phyloP scores from a whole-genome alignment of 2,888 invertebrate genomes.

The Melanostoma scalare region DNA sequence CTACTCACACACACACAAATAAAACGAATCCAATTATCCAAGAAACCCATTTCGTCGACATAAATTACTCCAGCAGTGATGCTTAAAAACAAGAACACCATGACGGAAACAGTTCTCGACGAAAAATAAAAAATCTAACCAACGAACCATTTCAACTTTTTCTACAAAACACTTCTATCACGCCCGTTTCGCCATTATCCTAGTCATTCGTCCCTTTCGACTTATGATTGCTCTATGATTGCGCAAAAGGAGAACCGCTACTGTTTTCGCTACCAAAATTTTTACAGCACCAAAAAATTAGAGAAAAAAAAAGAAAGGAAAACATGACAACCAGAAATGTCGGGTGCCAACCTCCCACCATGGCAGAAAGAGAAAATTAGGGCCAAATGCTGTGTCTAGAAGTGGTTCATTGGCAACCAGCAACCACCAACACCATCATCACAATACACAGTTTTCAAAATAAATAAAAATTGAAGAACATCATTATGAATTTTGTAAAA shows the following conservation, averaged over 20 bases:
- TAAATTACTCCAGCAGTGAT: constrained; percentile 73
- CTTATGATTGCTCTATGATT: constrained; percentile 73
- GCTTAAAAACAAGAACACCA: constrained; percentile 70
- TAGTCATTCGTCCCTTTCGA: constrained; percentile 71
- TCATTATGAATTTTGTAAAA: constrained; percentile 66
- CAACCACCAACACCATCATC: constrained; percentile 16
- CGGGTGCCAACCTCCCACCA: constrained; percentile 38
- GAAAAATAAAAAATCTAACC: constrained; percentile 36
- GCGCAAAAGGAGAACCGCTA: constrained; percentile 63
- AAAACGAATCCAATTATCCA: constrained; percentile 73
- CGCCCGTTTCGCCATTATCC: constrained; percentile 60
- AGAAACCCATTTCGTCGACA: constrained; percentile 73
- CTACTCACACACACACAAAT: constrained; percentile 21
- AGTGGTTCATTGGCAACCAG: constrained; percentile 53
- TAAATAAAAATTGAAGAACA: constrained; percentile 48
- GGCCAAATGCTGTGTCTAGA: constrained; percentile 58
- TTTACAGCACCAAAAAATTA: neutral
- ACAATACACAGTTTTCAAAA: constrained; percentile 30
- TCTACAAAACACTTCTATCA: constrained; percentile 33
- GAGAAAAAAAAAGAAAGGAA: neutral
- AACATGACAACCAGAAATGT: constrained; percentile 55
- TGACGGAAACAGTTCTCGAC: constrained; percentile 66
- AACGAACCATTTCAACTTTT: constrained; percentile 61
- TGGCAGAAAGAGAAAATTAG: constrained; percentile 56
- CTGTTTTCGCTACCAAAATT: constrained; percentile 33